These are phyloP conservation scores for Sarcophaga peregrina DNA, from an alignment of 1,140 invertebrate genomes.

Conservation along the genomic window DNA sequence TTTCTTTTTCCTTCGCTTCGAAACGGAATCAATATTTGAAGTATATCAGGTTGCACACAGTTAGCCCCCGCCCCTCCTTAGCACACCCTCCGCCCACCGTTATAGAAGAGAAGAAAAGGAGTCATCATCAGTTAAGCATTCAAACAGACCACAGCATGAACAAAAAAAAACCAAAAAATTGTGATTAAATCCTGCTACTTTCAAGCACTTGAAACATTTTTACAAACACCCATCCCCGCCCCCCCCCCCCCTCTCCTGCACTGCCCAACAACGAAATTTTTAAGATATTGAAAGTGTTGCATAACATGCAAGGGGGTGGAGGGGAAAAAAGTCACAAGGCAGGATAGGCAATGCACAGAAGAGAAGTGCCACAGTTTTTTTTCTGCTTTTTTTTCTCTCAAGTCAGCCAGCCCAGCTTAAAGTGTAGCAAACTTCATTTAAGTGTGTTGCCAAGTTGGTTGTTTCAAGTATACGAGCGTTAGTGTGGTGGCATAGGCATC, in stretches of 20 bases:
- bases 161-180: neutral
- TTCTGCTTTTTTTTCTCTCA: no score
- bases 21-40: slow-evolving; percentile 38
- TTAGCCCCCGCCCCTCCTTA: neutral
- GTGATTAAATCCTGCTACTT: slow-evolving; percentile 41
- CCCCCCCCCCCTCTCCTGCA: neutral
- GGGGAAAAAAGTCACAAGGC: no score
- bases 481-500: no score
- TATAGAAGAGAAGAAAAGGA: neutral
- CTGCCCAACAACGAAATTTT: neutral
- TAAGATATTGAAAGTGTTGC: slow-evolving; percentile 22
- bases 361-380: no score
- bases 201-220: slow-evolving; percentile 33
- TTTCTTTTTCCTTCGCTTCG: no score
- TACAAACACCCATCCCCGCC: neutral
- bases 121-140: neutral
- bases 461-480: slow-evolving; percentile 27
- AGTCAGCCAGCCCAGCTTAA: neutral
- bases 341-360: neutral
- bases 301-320: neutral
- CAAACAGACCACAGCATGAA: neutral
- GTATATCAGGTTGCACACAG: slow-evolving; percentile 31
- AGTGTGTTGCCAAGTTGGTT: slow-evolving; percentile 28
- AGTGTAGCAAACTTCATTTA: slow-evolving; percentile 39
- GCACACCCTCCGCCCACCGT: neutral